Evolutionary conservation across 2,113 vertebrate species (phyloP).

Genomic region (Seriola quinqueradiata): DNA sequence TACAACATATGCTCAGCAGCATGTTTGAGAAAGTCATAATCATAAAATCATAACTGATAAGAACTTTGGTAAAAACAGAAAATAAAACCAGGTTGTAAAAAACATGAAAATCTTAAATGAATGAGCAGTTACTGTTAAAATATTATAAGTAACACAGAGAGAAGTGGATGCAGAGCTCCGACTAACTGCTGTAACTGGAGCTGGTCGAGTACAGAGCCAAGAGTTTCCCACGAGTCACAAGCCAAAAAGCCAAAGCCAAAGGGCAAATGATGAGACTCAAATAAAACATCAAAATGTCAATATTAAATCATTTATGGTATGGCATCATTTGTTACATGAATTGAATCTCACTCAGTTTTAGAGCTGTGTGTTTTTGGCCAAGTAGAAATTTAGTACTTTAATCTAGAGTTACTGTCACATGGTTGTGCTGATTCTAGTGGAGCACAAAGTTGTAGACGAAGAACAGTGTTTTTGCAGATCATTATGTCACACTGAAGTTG

Average conservation of each 20-base stretch:
- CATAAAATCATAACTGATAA: too few species aligned
- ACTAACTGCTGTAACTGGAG: slow-evolving; percentile 10
- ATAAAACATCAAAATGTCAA: neutral
- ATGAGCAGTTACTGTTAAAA: neutral
- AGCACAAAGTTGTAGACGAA: too few species aligned
- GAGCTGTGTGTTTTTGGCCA: too few species aligned
- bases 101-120: neutral
- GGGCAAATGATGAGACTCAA: neutral
- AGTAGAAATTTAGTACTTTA: neutral
- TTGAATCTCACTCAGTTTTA: neutral
- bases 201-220: neutral
- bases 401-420: too few species aligned
- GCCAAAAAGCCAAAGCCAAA: slow-evolving; percentile 2
- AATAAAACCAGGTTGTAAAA: neutral
- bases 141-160: neutral
- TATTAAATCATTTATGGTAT: neutral
- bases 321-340: neutral
- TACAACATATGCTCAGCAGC: too few species aligned
- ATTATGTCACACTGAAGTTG: too few species aligned
- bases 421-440: too few species aligned
- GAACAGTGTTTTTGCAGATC: too few species aligned
- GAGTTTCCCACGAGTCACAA: neutral
- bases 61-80: too few species aligned
- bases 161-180: too few species aligned
- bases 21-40: too few species aligned